phyloP scores from a whole-genome alignment of 1,140 invertebrate species.

The Drosophila tristis region DNA sequence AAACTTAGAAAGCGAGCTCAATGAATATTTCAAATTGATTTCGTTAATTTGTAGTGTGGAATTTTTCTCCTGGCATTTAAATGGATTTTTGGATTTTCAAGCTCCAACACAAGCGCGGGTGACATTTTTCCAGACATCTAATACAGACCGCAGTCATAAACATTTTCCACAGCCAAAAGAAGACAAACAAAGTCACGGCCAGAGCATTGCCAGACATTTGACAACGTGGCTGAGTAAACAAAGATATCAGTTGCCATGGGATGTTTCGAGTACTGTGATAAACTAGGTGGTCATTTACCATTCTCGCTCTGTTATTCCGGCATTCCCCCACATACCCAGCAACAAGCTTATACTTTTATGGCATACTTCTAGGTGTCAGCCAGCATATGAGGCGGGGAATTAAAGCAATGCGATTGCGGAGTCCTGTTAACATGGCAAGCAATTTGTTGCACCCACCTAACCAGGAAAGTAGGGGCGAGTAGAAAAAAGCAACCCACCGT shows the following conservation, averaged over 20 bases:
- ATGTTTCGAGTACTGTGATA: slow-evolving; percentile 18
- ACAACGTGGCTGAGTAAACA: slow-evolving; percentile 48
- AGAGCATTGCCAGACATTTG: slow-evolving; percentile 32
- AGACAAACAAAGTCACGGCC: slow-evolving; percentile 9
- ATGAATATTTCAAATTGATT: slow-evolving; percentile 36
- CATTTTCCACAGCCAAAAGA: slow-evolving; percentile 24
- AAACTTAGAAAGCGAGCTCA: slow-evolving; percentile 19
- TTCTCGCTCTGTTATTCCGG: not conserved
- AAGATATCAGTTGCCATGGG: slow-evolving; percentile 54
- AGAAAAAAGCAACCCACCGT: too few relatives aligned
- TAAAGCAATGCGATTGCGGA: too few relatives aligned
- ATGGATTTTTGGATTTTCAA: too few relatives aligned
- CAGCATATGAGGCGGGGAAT: too few relatives aligned
- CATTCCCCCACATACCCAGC: too few relatives aligned
- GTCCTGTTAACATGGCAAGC: slow-evolving; percentile 5
- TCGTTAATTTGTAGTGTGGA: slow-evolving; percentile 35
- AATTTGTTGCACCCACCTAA: not conserved
- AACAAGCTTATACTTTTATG: slow-evolving; percentile 81
- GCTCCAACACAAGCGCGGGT: not conserved
- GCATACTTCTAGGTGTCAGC: slow-evolving; percentile 72
- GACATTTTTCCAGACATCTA: slow-evolving; percentile 19
- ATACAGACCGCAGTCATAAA: slow-evolving; percentile 7
- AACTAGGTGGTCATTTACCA: slow-evolving; percentile 32
- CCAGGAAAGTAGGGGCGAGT: too few relatives aligned
- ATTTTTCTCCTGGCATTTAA: slow-evolving; percentile 9